Percentiles rank a stretch among this genome's conserved stretches.
Conservation (phyloP, 64 coral and sea anemone genomes). For the Anthopleura sola region DNA sequence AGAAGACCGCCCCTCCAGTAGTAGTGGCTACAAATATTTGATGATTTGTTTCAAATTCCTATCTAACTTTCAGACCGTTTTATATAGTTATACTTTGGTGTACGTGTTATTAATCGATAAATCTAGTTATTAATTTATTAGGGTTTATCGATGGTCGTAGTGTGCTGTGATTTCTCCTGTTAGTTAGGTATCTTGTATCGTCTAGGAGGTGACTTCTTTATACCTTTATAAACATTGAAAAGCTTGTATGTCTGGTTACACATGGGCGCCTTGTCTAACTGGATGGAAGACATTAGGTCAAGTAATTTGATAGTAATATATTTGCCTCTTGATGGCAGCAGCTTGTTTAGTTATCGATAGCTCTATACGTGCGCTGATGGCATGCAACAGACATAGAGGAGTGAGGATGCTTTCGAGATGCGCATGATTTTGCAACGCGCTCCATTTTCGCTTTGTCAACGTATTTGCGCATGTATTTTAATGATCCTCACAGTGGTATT, state of each 20-base stretch:
- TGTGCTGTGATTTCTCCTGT: background rate
- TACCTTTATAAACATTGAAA: background rate
- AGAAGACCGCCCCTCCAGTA: no score
- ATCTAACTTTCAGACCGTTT: background rate
- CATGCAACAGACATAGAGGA: no score
- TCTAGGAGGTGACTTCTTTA: background rate
- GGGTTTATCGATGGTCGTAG: background rate
- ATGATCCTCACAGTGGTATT: background rate
- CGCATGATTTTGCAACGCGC: no score
- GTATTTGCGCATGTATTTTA: background rate
- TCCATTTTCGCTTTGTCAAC: no score
- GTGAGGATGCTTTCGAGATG: no score
- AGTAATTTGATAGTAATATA: background rate
- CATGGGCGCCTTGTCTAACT: background rate
- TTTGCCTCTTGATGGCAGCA: background rate
- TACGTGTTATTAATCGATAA: background rate
- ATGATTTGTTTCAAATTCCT: background rate
- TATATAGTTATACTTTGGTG: background rate
- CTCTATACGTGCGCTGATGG: no score
- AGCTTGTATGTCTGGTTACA: background rate
- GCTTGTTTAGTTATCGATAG: background rate
- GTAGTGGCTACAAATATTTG: no score
- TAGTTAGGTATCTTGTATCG: background rate
- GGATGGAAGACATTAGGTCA: background rate
- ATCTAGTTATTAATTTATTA: background rate